These are phyloP conservation scores for Macrobrachium nipponense DNA, from an alignment of 1,140 invertebrate genomes.

Conservation along the genomic window DNA sequence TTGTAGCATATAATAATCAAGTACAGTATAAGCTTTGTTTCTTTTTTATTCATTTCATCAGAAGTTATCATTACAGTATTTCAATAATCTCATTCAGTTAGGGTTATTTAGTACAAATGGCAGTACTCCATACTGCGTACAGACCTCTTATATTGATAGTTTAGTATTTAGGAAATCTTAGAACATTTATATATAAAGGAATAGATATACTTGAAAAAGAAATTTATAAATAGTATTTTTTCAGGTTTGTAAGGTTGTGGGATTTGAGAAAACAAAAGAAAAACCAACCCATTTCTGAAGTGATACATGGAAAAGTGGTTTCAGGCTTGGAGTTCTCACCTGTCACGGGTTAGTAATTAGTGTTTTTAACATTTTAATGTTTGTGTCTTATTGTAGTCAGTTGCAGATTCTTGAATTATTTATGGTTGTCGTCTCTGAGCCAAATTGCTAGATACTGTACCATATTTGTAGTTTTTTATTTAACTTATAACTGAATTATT, in stretches of 20 bases:
- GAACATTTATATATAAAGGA: neutral
- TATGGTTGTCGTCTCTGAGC: too few species aligned
- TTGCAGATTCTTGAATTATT: neutral
- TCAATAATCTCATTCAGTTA: too few species aligned
- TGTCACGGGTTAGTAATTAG: conserved; percentile 19
- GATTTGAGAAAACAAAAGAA: conserved; percentile 27
- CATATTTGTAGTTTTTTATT: too few species aligned
- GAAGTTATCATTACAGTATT: neutral
- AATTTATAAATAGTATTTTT: neutral
- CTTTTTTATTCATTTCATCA: neutral
- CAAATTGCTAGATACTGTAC: too few species aligned
- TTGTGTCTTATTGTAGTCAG: neutral
- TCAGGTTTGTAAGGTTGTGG: conserved; percentile 44
- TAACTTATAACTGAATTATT: too few species aligned
- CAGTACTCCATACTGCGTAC: too few species aligned
- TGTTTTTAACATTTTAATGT: neutral
- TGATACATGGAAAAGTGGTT: conserved; percentile 2
- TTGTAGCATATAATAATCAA: neutral
- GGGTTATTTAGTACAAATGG: too few species aligned
- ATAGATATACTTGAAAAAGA: neutral
- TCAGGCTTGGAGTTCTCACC: conserved; percentile 52
- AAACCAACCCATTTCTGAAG: conserved; percentile 28
- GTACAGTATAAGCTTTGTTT: too few species aligned
- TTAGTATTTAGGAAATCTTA: too few species aligned
- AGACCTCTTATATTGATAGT: too few species aligned